phyloP scores from a whole-genome alignment of 2,888 invertebrate genomes.

The Cetonia aurata region DNA sequence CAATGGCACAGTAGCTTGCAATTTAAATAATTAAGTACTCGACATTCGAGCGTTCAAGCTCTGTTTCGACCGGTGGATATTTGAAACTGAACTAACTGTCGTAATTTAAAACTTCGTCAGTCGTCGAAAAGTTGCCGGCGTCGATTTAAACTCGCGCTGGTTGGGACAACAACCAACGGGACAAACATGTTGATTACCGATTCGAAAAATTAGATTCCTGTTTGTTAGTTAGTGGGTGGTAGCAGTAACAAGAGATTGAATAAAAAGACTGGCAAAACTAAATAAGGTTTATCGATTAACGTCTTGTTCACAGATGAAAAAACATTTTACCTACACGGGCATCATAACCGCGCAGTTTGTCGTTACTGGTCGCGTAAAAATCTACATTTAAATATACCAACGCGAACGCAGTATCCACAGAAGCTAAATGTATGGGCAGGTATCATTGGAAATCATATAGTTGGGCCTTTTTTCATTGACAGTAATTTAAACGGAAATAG shows the following conservation, averaged over 20 bases:
- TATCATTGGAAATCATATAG: too few relatives aligned
- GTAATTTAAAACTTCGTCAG: constrained; percentile 42
- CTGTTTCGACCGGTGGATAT: constrained; percentile 29
- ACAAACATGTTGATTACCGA: constrained; percentile 39
- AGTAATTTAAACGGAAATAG: too few relatives aligned
- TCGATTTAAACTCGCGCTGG: constrained; percentile 25
- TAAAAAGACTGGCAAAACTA: constrained; percentile 27
- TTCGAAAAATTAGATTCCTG: constrained; percentile 41
- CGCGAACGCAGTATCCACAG: too few relatives aligned
- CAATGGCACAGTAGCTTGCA: constrained; percentile 29
- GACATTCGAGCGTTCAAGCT: constrained; percentile 16
- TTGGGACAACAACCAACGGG: not conserved
- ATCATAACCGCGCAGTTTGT: too few relatives aligned
- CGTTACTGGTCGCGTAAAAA: too few relatives aligned
- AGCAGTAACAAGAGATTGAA: too few relatives aligned
- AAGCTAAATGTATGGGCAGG: too few relatives aligned
- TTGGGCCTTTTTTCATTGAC: too few relatives aligned
- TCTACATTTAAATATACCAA: too few relatives aligned
- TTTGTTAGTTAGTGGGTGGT: constrained; percentile 24
- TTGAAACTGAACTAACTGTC: constrained; percentile 40
- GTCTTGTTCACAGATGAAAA: too few relatives aligned
- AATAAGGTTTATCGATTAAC: constrained; percentile 22
- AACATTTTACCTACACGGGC: too few relatives aligned
- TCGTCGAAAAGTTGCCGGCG: constrained; percentile 26
- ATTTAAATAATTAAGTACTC: constrained; percentile 37